Base-by-base conservation (phyloP, 1,140 invertebrate genomes). In the Oscheius sp. region DNA sequence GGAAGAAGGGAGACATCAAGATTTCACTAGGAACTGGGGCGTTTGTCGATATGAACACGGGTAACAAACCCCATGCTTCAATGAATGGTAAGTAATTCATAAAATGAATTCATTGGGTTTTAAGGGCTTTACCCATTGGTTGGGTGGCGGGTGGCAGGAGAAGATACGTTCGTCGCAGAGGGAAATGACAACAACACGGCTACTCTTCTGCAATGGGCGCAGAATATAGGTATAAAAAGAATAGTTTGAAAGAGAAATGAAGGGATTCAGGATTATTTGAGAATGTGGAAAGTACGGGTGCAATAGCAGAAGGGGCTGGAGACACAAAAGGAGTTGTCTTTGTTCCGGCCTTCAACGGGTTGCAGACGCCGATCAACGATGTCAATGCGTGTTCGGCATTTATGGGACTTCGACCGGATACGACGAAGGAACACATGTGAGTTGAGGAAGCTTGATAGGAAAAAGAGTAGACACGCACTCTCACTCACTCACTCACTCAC, bases 11-110 rank as follows among this genome's bases (percentile, higher is more conserved):
- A 18, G 91, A 93, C 82, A 87, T 95, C 0, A 97, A 97, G 83
- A 85, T 95, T 20, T 97, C 95, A 0, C 88, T 98, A 86, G 95
- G 95, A 0, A 97, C 94, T 0, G 94, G 95, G 0, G 92, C 91
- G 0, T 97, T 99, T 84, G 84, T 97, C 0, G 90, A 96, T 83
- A 88, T 95, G 7, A 93, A 95, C 80, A 95, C 93, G 1, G 92
- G 91, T 1, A 77, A 75, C 3, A 85, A 88, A 35, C 90, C 93
- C 3, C 91, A 93, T 84, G 90, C 91, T 0, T 92, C 92, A 28
- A 84, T 92, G 3, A 83, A 84, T 74, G 88, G 88, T 74, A 38
- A 63, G 61, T 59, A 13, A 15, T 10, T 59, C 55, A 20, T 23
- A 42, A 7, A 10, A 10, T 42, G 7, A 42, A n/a, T 42, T 23